phyloP scores from a whole-genome alignment of 2,113 vertebrate genomes.

The Cervus canadensis region DNA sequence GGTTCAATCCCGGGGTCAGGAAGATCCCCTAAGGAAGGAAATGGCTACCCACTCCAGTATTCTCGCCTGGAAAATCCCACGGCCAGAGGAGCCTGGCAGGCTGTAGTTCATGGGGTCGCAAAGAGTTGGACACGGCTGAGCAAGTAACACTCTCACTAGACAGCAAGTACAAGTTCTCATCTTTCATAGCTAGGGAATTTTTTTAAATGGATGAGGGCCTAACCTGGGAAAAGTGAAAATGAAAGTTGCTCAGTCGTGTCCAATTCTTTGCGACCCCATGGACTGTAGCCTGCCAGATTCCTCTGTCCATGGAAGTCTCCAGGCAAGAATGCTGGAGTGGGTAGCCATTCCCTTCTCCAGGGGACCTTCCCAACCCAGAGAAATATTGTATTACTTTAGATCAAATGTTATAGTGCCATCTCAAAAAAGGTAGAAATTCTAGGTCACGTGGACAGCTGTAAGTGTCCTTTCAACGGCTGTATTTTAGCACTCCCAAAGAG shows the following conservation, averaged over 20 bases:
- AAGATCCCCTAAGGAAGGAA: background rate
- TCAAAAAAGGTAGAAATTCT: background rate
- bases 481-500: background rate
- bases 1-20: accelerated
- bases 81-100: background rate
- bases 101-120: background rate
- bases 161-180: background rate
- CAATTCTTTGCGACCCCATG: background rate
- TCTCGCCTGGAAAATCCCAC: background rate
- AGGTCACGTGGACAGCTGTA: background rate
- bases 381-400: background rate
- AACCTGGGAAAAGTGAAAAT: background rate
- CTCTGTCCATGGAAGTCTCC: background rate
- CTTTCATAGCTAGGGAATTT: background rate
- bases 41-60: background rate
- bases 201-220: background rate
- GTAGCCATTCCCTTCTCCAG: background rate
- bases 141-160: background rate
- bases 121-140: background rate
- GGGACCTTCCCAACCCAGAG: background rate
- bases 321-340: background rate
- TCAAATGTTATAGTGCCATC: background rate
- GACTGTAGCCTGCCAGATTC: background rate
- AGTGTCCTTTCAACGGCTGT: background rate
- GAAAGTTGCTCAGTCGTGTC: background rate